Conservation (phyloP, 92 coral and sea anemone species). For the Desmophyllum pertusum region DNA sequence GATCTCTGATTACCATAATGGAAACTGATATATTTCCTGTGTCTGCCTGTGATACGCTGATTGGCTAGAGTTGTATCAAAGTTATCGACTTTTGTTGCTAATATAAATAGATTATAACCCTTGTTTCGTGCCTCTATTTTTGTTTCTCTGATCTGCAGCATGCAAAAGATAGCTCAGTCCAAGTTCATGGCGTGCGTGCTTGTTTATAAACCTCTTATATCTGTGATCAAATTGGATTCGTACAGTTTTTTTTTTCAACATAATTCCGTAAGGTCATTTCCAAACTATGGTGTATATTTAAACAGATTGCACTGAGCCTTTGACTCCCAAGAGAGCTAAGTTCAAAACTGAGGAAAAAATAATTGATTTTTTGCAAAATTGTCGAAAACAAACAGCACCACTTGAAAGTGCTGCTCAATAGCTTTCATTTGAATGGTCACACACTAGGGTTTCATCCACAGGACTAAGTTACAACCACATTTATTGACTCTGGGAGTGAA, state of each 20-base stretch:
- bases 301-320: too few relatives aligned
- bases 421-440: background rate
- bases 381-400: too few relatives aligned
- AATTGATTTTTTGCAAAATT: too few relatives aligned
- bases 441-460: background rate
- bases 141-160: background rate
- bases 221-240: background rate
- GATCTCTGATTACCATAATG: conserved; percentile 18
- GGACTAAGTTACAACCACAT: too few relatives aligned
- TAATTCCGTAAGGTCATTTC: background rate
- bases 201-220: background rate
- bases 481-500: too few relatives aligned
- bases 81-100: background rate
- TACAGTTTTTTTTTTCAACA: background rate
- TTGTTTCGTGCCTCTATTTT: conserved; percentile 8
- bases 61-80: conserved; percentile 13
- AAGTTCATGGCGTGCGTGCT: background rate
- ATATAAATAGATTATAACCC: conserved; percentile 27
- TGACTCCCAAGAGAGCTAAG: too few relatives aligned
- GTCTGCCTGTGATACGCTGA: background rate
- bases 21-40: conserved; percentile 13
- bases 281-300: background rate
- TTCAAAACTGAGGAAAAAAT: too few relatives aligned
- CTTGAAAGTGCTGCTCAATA: background rate
- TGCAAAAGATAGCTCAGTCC: background rate